Conservation (phyloP, 2,797 vertebrate genomes). For the Cichlasoma orientale region DNA sequence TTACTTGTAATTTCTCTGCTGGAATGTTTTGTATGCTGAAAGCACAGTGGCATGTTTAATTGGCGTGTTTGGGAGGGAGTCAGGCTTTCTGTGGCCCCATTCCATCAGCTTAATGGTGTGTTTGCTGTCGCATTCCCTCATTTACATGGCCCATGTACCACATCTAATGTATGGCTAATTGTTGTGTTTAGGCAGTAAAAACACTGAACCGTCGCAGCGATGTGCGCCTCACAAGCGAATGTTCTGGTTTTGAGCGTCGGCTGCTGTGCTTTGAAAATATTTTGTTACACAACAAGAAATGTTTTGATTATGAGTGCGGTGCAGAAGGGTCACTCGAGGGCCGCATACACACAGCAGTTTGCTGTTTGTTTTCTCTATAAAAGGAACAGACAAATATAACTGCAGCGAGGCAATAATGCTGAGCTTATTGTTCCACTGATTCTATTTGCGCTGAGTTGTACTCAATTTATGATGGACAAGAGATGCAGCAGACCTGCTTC, state of each 20-base stretch:
- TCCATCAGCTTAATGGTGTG: constrained; percentile 71
- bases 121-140: constrained; percentile 62
- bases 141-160: constrained; percentile 66
- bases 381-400: constrained; percentile 50
- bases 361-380: constrained; percentile 45
- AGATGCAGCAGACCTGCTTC: background rate
- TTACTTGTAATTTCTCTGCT: constrained; percentile 26
- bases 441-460: constrained; percentile 23
- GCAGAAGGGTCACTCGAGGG: constrained; percentile 36
- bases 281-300: constrained; percentile 36
- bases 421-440: constrained; percentile 47
- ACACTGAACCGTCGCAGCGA: constrained; percentile 3
- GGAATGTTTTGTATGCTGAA: constrained; percentile 29
- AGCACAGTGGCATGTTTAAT: constrained; percentile 49
- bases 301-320: constrained; percentile 52
- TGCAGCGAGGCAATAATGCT: constrained; percentile 30
- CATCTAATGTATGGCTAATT: constrained; percentile 68
- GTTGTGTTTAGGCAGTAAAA: constrained; percentile 63
- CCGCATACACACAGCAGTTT: constrained; percentile 20
- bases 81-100: constrained; percentile 39
- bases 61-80: constrained; percentile 34
- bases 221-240: constrained; percentile 25
- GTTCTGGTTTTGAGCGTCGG: constrained; percentile 3
- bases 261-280: constrained; percentile 41
- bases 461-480: constrained; percentile 22